Evolutionary conservation across 2,888 invertebrate species (phyloP), one percentile per base, ranked within the genome.

Genomic region (Merodon equestris): DNA sequence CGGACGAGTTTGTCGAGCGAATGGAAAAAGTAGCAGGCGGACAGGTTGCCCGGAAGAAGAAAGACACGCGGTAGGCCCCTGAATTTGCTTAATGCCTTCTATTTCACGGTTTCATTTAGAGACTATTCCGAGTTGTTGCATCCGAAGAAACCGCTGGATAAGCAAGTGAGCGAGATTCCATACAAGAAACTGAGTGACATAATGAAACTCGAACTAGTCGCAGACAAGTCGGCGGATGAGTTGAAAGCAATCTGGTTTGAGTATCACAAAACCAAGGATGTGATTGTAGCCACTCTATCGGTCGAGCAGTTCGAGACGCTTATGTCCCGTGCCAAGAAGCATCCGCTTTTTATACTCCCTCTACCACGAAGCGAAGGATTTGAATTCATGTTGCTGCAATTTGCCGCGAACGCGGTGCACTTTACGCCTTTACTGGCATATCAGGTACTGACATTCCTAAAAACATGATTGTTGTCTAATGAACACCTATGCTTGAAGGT

Each of bases 381-480:
- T 85, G 96, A 97, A 88, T 96, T 96, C 86, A 92, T 96, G 61
- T 90, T 96, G 90, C 90, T 92, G 58, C 96, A 96, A 86, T 94
- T 93, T 86, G 89, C 91, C 44, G 92, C 91, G 1, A 92, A 94
- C 82, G 90, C 93, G 51, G 92, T 94, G 15, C 96, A 96, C 86
- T 95, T 96, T 86, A 96, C 96, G 1, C 95, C 96, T 0, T 89
- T 97, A 9, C 89, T 96, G 40, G 95, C 95, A 84, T 97, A 93
- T 88, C 96, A 96, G 91, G 93, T 93, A 54, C 27, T 27, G 2
- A 2, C 27, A 27, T 27, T 27, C 27, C 27, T 2, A 27, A 27
- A 27, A 27, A 4, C 27, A 27, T 27, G 3, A 27, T 4, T 4
- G 7, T 27, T 27, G 27, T 27, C 2, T 27, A 27, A 27, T 7